Base-by-base conservation (phyloP, 2,113 vertebrate genomes). In the Chloropsis hardwickii region DNA sequence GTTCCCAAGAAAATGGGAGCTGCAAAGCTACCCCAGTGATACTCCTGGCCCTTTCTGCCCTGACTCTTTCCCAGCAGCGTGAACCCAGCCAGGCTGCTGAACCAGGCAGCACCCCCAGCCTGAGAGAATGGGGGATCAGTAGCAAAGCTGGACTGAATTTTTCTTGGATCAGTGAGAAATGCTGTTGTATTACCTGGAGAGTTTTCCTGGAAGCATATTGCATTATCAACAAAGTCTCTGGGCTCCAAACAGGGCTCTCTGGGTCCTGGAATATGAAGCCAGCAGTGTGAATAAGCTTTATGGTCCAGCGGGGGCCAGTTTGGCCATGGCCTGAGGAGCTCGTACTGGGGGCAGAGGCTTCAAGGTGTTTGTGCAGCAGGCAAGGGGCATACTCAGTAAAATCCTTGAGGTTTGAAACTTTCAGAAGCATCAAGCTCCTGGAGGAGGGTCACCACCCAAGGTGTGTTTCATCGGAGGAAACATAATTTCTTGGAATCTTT, bases 401-500 rank as follows among this genome's bases (percentile, higher is more conserved):
- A 66, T 66, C 47, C 9, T 56, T 48, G 27, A 44, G 16, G 9
- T 54, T 89, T 84, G 23, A 62, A 86, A 45, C 14, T 66, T 57
- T 24, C 66, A 85, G 48, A 74, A 69, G 42, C 18, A 61, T 40
- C 40, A 61, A 13, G 25, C 15, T 94, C 31, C 35, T 76, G 24
- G 39, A 93, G 56, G 19, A 85, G 29, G 25, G 17, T 31, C 27
- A 83, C 23, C 18, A 81, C 19, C 22, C 64, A 66, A 86, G 6
- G 8, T 57, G 9, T 54, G 10, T 65, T 92, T 93, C 14, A 16
- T 58, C 16, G 31, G 35, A 58, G 33, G 51, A 90, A 83, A 47
- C 17, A 54, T 23, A 6, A 53, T 90, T 96, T 95, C 76, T 83
- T 90, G 28, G n/a, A 86, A 92, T 73, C 22, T 39, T 83, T 51